Percentiles rank a stretch among this genome's conserved stretches.
These are phyloP conservation scores for Hipposideros armiger DNA, from an alignment of 2,113 vertebrate species.

Conservation along the genomic window DNA sequence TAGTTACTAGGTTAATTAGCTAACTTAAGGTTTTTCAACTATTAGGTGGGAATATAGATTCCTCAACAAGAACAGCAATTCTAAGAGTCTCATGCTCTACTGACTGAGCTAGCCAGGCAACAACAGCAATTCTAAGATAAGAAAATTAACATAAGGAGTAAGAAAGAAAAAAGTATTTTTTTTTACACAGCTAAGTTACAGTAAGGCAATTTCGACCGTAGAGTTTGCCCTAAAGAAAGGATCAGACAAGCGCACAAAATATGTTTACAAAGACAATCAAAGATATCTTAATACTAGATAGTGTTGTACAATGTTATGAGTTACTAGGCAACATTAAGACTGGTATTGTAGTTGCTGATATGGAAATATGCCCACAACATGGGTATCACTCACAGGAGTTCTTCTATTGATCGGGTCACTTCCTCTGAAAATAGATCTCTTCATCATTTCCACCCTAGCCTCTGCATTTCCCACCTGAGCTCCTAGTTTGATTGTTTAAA, in stretches of 20 bases:
- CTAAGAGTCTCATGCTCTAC: neutral
- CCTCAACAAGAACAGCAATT: neutral
- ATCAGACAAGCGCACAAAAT: neutral
- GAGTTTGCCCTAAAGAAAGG: neutral
- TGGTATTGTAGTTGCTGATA: neutral
- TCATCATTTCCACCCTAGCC: neutral
- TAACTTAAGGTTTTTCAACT: constrained; percentile 2
- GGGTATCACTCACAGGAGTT: neutral
- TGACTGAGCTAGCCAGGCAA: neutral
- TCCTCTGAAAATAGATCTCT: neutral
- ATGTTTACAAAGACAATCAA: neutral
- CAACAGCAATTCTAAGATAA: neutral
- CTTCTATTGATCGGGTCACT: neutral
- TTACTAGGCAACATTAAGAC: neutral
- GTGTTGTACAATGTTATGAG: neutral
- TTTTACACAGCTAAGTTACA: neutral
- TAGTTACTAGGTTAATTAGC: neutral
- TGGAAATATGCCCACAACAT: neutral
- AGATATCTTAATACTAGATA: neutral
- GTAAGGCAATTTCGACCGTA: neutral
- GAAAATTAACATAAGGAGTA: neutral
- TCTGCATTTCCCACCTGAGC: neutral
- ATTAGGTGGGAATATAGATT: neutral
- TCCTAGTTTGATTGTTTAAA: neutral
- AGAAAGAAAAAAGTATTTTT: neutral